Conservation (phyloP, 2,113 vertebrate species). For the Narcine bancroftii region DNA sequence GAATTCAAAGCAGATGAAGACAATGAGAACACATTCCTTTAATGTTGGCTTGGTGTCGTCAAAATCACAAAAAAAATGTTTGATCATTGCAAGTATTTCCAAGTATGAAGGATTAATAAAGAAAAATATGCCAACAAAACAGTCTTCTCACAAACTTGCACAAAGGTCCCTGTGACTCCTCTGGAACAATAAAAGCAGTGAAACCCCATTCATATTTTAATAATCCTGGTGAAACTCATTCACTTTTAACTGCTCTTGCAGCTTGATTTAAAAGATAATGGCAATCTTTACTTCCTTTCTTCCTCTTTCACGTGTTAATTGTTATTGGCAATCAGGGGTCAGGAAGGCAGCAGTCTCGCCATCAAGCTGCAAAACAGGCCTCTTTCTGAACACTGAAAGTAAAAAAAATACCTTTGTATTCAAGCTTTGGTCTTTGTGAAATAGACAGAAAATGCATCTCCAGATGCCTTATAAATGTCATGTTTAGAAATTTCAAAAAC, state of each 20-base stretch:
- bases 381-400: not conserved
- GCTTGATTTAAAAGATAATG: slow-evolving; percentile 7
- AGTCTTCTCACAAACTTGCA: not conserved
- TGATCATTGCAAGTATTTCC: not conserved
- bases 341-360: not conserved
- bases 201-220: not conserved
- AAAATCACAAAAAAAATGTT: not conserved
- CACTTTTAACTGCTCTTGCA: not conserved
- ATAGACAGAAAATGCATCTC: not conserved
- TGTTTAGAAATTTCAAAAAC: not conserved
- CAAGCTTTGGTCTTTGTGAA: not conserved
- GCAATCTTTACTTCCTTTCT: slow-evolving; percentile 12
- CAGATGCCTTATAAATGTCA: not conserved
- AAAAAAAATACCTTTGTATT: not conserved
- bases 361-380: not conserved
- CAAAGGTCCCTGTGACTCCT: not conserved
- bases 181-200: slow-evolving; percentile 12
- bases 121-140: slow-evolving; percentile 15
- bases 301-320: slow-evolving; percentile 21
- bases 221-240: not conserved
- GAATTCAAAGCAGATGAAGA: not conserved
- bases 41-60: not conserved
- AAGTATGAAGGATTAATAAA: not conserved
- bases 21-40: not conserved
- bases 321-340: slow-evolving; percentile 18